These are phyloP conservation scores for Vollenhovia emeryi DNA, from an alignment of 1,140 invertebrate genomes.

Conservation along the genomic window DNA sequence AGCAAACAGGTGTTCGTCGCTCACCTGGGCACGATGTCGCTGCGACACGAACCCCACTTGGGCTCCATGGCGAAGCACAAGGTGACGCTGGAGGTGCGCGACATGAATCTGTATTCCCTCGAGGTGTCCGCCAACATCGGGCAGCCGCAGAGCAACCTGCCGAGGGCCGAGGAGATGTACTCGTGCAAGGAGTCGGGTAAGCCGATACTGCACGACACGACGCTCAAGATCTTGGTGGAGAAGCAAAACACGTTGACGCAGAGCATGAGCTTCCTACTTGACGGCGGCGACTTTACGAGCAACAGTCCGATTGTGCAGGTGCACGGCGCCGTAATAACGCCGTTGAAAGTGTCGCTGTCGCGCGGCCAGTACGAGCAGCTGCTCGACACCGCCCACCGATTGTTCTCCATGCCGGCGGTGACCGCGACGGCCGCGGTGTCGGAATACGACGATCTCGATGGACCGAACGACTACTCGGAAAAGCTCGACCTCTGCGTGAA, in stretches of 20 bases:
- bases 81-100: conserved; percentile 89
- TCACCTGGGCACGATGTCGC: conserved; percentile 95
- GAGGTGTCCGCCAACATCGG: conserved; percentile 85
- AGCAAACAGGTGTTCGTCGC: conserved; percentile 95
- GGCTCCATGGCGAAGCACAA: conserved; percentile 80
- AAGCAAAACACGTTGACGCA: conserved; percentile 80
- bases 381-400: conserved; percentile 89
- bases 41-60: conserved; percentile 84
- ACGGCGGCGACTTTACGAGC: conserved; percentile 75
- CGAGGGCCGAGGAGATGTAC: conserved; percentile 88
- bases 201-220: conserved; percentile 93
- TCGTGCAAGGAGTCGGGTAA: conserved; percentile 88
- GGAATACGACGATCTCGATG: conserved; percentile 68
- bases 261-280: conserved; percentile 80
- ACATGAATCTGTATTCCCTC: conserved; percentile 95
- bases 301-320: conserved; percentile 86
- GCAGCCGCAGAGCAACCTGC: conserved; percentile 77
- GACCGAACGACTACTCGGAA: conserved; percentile 74
- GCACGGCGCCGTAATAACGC: conserved; percentile 92
- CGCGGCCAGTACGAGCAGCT: conserved; percentile 96
- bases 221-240: conserved; percentile 89
- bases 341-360: conserved; percentile 93
- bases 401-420: conserved; percentile 79
- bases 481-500: conserved; percentile 82
- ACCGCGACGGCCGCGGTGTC: conserved; percentile 62